Conservation (phyloP, 2,888 invertebrate species). For the Caenorhabditis wallacei region DNA sequence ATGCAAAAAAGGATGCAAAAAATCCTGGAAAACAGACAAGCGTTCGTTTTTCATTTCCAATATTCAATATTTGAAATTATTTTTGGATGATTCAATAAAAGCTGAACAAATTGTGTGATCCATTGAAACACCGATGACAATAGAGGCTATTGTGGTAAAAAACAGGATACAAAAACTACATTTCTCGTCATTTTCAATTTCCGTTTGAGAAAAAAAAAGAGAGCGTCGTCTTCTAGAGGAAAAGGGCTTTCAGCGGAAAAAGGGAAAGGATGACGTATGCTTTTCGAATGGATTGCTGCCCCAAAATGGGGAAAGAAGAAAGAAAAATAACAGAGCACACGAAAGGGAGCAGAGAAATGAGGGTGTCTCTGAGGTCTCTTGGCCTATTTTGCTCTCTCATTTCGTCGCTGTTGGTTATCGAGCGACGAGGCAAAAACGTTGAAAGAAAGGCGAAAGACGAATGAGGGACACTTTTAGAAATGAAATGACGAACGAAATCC, state of each 20-base stretch:
- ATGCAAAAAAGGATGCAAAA: too few relatives aligned
- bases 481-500: constrained; percentile 27
- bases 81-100: background rate
- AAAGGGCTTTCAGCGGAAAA: background rate
- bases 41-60: background rate
- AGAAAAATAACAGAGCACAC: constrained; percentile 24
- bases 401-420: constrained; percentile 38
- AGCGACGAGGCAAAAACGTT: constrained; percentile 16
- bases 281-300: constrained; percentile 31
- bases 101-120: constrained; percentile 7
- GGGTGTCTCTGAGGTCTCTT: constrained; percentile 8
- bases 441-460: background rate
- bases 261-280: constrained; percentile 40
- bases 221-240: background rate
- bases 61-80: constrained; percentile 5
- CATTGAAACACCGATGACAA: constrained; percentile 24
- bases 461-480: constrained; percentile 20
- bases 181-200: constrained; percentile 11
- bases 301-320: constrained; percentile 17
- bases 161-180: background rate
- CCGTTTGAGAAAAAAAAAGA: constrained; percentile 9
- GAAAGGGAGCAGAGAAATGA: constrained; percentile 26
- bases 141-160: background rate
- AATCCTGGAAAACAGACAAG: background rate
- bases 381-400: background rate